These are phyloP conservation scores for Podarcis cretensis DNA, from an alignment of 2,113 vertebrate genomes.

Conservation along the genomic window DNA sequence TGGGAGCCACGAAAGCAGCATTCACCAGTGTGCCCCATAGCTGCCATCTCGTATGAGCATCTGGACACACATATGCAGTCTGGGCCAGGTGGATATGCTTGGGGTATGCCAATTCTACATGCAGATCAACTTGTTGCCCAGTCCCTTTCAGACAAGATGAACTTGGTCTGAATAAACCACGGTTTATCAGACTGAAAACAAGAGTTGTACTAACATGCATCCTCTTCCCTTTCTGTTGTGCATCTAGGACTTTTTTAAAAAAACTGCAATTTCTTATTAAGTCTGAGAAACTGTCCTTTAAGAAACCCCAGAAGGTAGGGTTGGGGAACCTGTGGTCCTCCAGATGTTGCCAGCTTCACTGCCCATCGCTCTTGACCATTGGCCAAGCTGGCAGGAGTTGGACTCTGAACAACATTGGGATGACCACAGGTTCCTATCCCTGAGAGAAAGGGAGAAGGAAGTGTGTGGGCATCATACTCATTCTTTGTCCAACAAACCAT, in stretches of 20 bases:
- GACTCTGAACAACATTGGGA: no score
- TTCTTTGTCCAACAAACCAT: background rate
- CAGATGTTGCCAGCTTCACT: no score
- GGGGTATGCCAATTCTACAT: background rate
- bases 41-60: background rate
- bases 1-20: background rate
- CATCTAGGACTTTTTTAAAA: background rate
- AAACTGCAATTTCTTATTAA: no score
- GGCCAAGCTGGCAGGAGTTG: no score
- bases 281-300: no score
- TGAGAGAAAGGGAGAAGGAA: background rate
- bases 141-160: background rate
- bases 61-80: background rate
- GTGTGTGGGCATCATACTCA: no score
- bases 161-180: background rate
- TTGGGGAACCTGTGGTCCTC: no score
- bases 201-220: background rate
- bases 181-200: background rate
- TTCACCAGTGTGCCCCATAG: background rate
- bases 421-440: no score
- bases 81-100: background rate
- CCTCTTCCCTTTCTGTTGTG: background rate
- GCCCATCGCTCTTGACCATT: no score
- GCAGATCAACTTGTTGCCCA: constrained; percentile 16
- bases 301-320: background rate